Evolutionary conservation across 2,888 invertebrate genomes (phyloP).

Genomic region (Metopia argyrocephala): DNA sequence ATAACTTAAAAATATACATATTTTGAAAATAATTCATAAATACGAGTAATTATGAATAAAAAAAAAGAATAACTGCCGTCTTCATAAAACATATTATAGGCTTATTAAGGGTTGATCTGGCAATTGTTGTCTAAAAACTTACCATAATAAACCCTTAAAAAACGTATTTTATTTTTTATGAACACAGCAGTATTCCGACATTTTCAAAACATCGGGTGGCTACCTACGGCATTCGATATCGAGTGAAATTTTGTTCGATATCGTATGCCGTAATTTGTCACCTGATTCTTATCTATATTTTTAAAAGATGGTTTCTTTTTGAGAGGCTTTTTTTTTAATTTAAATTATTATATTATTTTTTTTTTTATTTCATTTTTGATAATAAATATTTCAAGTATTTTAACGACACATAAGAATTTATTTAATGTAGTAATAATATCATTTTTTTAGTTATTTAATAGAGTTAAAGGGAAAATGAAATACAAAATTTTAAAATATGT

Average conservation of each 20-base stretch:
- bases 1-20: conserved; percentile 22
- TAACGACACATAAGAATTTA: conserved; percentile 42
- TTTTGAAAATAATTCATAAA: no score
- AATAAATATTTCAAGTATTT: conserved; percentile 46
- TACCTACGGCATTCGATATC: no score
- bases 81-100: no score
- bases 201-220: no score
- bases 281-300: neutral
- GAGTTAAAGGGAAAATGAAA: conserved; percentile 20
- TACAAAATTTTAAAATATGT: conserved; percentile 12
- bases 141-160: no score
- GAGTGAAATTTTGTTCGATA: no score
- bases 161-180: no score
- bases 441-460: conserved; percentile 31
- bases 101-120: no score
- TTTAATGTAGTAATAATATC: conserved; percentile 50
- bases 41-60: neutral
- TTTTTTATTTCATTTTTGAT: conserved; percentile 7
- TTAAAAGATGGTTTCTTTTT: conserved; percentile 44
- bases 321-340: conserved; percentile 34
- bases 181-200: no score
- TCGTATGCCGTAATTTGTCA: no score
- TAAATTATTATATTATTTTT: conserved; percentile 7
- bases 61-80: neutral
- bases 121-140: no score